Base-by-base conservation (phyloP, 2,113 vertebrate genomes). In the Todiramphus chloris region DNA sequence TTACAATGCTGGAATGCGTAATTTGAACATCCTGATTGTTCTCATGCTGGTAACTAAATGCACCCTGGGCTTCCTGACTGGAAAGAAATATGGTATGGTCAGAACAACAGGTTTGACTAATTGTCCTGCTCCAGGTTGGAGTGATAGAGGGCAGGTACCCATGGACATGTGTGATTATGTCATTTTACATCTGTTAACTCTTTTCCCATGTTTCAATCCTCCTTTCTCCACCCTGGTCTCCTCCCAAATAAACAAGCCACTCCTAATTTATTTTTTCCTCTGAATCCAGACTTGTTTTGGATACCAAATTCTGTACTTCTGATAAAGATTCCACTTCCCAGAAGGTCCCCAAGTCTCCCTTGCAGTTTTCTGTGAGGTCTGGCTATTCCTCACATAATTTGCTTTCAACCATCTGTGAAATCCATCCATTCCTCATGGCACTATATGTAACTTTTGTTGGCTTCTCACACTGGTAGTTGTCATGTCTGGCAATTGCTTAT, bases 171-270 rank as follows among this genome's bases (percentile, higher is more conserved):
- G 63, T 76, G 59, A 77, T 92, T 28, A 86, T 1, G 0, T 70
- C 33, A 60, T 50, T 73, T 69, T 24, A 35, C 21, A 28, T 56
- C 82, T 62, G 19, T 66, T 76, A 73, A 33, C 12, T n/a, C 33
- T 90, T 94, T 64, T 50, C 41, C 31, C 48, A 28, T n/a, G 35
- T 85, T 82, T 85, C 2, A 0, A n/a, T 76, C 59, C 41, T 95
- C 41, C 44, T 93, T 88, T 90, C 59, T 88, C 82, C 83, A 83
- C 67, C 48, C 50, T 37, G 46, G 16, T 16, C 37, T 84, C 69
- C 73, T 95, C 87, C 37, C 82, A 85, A 17, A 90, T 66, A 88
- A 93, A 90, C 53, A 92, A 90, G 25, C n/a, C 53, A 84, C 16
- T 31, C 18, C 16, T 56, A 56, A 85, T 73, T 93, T 28, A 14